phyloP scores from a whole-genome alignment of 2,797 vertebrate species.

The Merluccius polli region DNA sequence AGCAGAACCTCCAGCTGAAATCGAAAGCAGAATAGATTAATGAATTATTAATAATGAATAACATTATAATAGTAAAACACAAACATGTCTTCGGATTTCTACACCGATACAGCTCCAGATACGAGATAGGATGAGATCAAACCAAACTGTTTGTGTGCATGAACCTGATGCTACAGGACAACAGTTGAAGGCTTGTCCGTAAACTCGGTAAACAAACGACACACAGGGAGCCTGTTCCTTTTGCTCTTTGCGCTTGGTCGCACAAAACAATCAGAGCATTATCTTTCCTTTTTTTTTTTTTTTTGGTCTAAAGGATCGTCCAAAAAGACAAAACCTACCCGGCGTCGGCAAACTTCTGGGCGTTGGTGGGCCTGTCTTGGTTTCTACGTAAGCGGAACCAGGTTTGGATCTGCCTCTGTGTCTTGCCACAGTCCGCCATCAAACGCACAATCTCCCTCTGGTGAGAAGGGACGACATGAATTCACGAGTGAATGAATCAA shows the following conservation, averaged over 20 bases:
- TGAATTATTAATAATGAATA: background rate
- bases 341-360: constrained; percentile 88
- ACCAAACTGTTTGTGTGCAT: background rate
- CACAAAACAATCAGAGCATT: background rate
- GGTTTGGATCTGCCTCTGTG: constrained; percentile 75
- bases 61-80: background rate
- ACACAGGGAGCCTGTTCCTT: background rate
- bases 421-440: constrained; percentile 73
- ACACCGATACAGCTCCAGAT: too few species aligned
- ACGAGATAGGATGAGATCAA: background rate
- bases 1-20: constrained; percentile 87
- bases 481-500: background rate
- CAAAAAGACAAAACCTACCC: constrained; percentile 67
- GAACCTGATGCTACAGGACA: background rate
- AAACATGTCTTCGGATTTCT: background rate
- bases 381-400: constrained; percentile 87
- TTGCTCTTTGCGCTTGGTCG: background rate
- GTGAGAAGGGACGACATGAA: constrained; percentile 17
- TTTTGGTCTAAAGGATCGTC: background rate
- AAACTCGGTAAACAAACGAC: background rate
- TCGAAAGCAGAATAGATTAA: constrained; percentile 15
- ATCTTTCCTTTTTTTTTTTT: background rate
- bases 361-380: constrained; percentile 76
- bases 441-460: constrained; percentile 69
- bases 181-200: background rate